A percentile compares a stretch with the other conserved stretches of the same genome.
These are phyloP conservation scores for Lates japonicus DNA, from an alignment of 2,797 vertebrate species.

Conservation along the genomic window DNA sequence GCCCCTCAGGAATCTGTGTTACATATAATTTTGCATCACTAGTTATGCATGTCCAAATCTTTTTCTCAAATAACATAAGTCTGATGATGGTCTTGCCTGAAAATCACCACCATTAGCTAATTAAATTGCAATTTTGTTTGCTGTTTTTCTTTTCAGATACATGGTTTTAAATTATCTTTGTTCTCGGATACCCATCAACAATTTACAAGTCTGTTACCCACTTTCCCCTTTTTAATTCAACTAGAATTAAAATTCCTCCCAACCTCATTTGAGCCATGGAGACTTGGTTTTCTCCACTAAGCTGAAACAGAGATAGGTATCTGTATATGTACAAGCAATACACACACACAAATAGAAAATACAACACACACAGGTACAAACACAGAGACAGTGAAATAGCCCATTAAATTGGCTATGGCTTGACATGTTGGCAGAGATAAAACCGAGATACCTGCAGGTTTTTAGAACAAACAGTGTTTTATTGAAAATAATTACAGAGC, in stretches of 20 bases:
- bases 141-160: background rate
- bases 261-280: background rate
- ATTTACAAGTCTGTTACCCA: background rate
- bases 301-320: background rate
- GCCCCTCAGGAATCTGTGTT: background rate
- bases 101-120: background rate
- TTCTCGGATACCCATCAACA: background rate
- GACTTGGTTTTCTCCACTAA: background rate
- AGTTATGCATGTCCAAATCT: background rate
- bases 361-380: background rate
- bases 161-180: background rate
- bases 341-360: background rate
- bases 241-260: background rate
- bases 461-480: slow-evolving; percentile 9
- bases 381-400: background rate
- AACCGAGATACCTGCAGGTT: slow-evolving; percentile 21
- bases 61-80: background rate
- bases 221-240: background rate
- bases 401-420: slow-evolving; percentile 18
- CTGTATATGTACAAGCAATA: too few species aligned
- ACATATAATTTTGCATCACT: background rate
- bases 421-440: slow-evolving; percentile 24
- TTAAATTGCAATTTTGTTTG: background rate
- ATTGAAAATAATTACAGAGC: slow-evolving; percentile 11
- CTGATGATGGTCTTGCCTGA: background rate